Percentiles rank a stretch among this genome's conserved stretches.
Conservation (phyloP, 64 coral and sea anemone species). For the Montipora efflorescens region DNA sequence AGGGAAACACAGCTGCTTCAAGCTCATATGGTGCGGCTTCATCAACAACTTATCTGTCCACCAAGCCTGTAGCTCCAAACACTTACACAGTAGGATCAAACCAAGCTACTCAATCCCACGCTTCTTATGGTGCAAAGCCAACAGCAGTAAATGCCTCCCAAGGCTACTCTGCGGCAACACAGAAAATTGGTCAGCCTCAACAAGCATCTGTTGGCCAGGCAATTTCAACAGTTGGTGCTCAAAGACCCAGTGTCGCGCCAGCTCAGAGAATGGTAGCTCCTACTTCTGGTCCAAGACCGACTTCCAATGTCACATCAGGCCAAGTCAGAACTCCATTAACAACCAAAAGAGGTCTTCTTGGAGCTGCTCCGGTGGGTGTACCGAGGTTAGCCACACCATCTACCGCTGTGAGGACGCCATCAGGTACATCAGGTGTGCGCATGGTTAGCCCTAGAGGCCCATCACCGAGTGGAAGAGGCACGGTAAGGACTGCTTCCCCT, state of each 20-base stretch:
- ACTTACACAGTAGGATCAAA: constrained; percentile 7
- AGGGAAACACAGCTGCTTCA: neutral
- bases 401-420: constrained; percentile 5
- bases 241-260: constrained; percentile 4
- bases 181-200: constrained; percentile 7
- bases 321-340: neutral
- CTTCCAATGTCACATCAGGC: neutral
- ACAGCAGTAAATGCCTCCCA: neutral
- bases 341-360: constrained; percentile 17
- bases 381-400: neutral
- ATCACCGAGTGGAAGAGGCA: constrained; percentile 31
- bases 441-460: constrained; percentile 43
- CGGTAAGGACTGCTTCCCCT: constrained; percentile 26
- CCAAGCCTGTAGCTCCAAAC: constrained; percentile 11
- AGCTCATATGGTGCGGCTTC: neutral
- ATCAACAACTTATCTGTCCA: neutral
- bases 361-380: neutral
- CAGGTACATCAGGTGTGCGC: constrained; percentile 9
- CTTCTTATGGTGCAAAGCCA: constrained; percentile 6
- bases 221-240: neutral
- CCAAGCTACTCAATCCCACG: neutral
- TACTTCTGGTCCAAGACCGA: constrained; percentile 10
- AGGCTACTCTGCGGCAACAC: neutral
- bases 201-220: constrained; percentile 10
- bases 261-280: neutral